Conservation (phyloP, 2,888 invertebrate genomes). For the Parelbella ahira region DNA sequence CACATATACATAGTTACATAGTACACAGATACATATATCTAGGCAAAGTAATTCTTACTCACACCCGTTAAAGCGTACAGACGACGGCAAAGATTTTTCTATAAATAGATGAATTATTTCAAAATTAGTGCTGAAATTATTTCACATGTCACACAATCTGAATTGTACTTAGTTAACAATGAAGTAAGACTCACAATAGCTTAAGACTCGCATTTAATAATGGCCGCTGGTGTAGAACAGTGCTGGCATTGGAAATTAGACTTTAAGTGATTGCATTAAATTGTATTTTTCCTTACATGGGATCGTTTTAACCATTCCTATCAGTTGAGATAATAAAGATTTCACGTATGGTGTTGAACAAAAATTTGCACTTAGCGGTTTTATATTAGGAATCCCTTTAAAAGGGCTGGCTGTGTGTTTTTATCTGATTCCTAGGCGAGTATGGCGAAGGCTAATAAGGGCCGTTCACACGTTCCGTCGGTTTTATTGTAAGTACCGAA, state of each 20-base stretch:
- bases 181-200: not conserved
- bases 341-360: slow-evolving; percentile 19
- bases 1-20: not conserved
- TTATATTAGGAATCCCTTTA: slow-evolving; percentile 15
- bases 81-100: slow-evolving; percentile 16
- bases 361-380: slow-evolving; percentile 24
- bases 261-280: slow-evolving; percentile 6
- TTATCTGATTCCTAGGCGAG: slow-evolving; percentile 21
- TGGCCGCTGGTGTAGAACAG: not conserved
- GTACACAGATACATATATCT: too few relatives aligned
- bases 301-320: slow-evolving; percentile 2
- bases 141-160: not conserved
- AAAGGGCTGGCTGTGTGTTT: slow-evolving; percentile 6
- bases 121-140: slow-evolving; percentile 23
- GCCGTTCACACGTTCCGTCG: slow-evolving; percentile 1
- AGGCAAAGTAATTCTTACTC: slow-evolving; percentile 10
- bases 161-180: not conserved
- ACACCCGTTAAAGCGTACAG: slow-evolving; percentile 3
- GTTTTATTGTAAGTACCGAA: too few relatives aligned
- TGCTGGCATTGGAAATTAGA: slow-evolving; percentile 16
- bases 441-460: not conserved
- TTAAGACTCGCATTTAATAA: not conserved
- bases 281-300: slow-evolving; percentile 8
- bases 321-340: slow-evolving; percentile 21
- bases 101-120: slow-evolving; percentile 24